Conservation (phyloP, 1,140 invertebrate species). For the Drosophila jambulina region DNA sequence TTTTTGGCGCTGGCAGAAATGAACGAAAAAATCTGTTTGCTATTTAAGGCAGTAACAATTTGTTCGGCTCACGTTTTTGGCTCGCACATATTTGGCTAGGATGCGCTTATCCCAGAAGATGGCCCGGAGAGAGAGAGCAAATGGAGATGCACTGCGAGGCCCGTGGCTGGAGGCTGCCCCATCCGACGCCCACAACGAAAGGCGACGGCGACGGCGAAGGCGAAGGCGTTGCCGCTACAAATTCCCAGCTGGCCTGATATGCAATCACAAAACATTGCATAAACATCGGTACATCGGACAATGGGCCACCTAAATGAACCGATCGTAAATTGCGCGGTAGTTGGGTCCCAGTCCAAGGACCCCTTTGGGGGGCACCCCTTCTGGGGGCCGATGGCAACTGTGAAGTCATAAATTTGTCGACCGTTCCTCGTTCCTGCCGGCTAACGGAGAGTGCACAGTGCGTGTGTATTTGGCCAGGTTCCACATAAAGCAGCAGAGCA, state of each 20-base stretch:
- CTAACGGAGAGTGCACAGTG: slow-evolving; percentile 42
- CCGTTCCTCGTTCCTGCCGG: slow-evolving; percentile 22
- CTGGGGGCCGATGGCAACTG: slow-evolving; percentile 35
- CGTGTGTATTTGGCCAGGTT: slow-evolving; percentile 28
- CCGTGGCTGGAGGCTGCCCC: not conserved
- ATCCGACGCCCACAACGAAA: slow-evolving; percentile 62
- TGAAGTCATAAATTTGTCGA: slow-evolving; percentile 71
- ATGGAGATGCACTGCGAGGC: slow-evolving; percentile 6
- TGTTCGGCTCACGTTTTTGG: slow-evolving; percentile 66
- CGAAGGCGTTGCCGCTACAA: slow-evolving; percentile 63
- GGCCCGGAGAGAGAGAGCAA: not conserved
- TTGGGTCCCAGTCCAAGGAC: slow-evolving; percentile 58
- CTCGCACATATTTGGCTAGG: slow-evolving; percentile 58
- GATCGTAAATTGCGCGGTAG: slow-evolving; percentile 74
- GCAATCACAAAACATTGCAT: slow-evolving; percentile 78
- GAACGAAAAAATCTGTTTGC: slow-evolving; percentile 52
- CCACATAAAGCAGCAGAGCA: slow-evolving; percentile 33
- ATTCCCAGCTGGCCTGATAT: slow-evolving; percentile 72
- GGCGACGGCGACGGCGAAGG: slow-evolving; percentile 6
- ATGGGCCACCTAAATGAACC: slow-evolving; percentile 78
- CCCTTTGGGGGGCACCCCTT: slow-evolving; percentile 11
- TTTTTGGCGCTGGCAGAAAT: slow-evolving; percentile 35
- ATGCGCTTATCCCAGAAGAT: slow-evolving; percentile 28
- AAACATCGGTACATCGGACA: slow-evolving; percentile 67
- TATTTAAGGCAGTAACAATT: slow-evolving; percentile 73